Base-by-base conservation (phyloP, 2,113 vertebrate species). In the Mesitornis unicolor region DNA sequence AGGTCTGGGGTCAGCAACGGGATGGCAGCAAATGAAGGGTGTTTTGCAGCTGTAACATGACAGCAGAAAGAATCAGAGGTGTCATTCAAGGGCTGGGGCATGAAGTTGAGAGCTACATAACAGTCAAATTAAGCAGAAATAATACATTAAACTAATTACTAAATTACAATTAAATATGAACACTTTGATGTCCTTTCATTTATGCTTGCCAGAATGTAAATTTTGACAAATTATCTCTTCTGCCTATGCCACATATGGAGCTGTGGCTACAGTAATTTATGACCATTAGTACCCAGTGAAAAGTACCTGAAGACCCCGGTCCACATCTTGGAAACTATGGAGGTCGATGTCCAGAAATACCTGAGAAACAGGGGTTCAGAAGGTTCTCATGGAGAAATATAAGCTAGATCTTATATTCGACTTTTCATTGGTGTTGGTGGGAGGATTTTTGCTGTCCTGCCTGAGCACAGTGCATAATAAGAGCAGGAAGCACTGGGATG, bases 381-480 rank as follows among this genome's bases (percentile, higher is more conserved):
- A 28, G 24, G 25, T 35, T 16, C 43, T 2, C 22, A 24, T 25
- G 35, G 40, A 59, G 24, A 89, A 95, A 77, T 13, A 67, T 2
- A 47, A 84, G 9, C 10, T 64, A 92, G n/a, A 68, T 4, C 10
- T 60, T 57, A 29, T 13, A 28, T 57, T 31, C 70, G 38, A 60
- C 11, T 40, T 79, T 83, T 68, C 4, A 1, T 9, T 60, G 67
- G 13, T 69, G 38, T 14, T 67, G 13, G 35, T 42, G 42, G 33
- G 29, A 85, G 38, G 33, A 60, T 71, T 85, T 80, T 86, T 86
- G 29, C 71, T 74, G 45, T 54, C 71, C 47, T 95, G n/a, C 31
- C 71, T 92, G 33, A 86, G 29, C 18, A 50, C 8, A 47, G 22
- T 38, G 31, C 31, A 65, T 79, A 75, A 69, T 59, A 67, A 71